These are phyloP conservation scores for Oscheius onirici DNA, from an alignment of 2,888 invertebrate genomes.

Conservation along the genomic window DNA sequence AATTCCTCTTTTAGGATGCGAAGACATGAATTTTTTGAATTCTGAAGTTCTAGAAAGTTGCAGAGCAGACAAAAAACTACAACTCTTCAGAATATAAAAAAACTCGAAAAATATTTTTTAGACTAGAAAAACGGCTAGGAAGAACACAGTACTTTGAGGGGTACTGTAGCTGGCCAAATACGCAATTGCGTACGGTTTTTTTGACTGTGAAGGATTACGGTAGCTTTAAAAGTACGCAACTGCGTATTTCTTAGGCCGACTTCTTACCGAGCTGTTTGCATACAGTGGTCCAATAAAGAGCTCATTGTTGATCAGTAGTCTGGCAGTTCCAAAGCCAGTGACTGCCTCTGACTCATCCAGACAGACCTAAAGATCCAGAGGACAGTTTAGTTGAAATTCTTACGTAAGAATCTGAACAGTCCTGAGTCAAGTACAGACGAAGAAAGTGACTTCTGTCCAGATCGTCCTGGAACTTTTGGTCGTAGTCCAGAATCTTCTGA, in stretches of 20 bases:
- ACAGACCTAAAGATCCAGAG: constrained; percentile 13
- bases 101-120: background rate
- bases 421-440: constrained; percentile 12
- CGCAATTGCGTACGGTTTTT: no score
- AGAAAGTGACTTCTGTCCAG: constrained; percentile 18
- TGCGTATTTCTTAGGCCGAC: no score
- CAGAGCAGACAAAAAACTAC: no score
- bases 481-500: constrained; percentile 14
- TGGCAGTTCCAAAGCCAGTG: constrained; percentile 22
- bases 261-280: constrained; percentile 8
- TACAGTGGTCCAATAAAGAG: constrained; percentile 31
- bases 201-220: background rate
- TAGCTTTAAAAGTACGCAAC: background rate
- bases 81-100: no score
- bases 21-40: no score
- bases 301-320: constrained; percentile 20
- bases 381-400: background rate
- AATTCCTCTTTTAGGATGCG: no score
- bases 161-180: no score
- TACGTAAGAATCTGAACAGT: constrained; percentile 26
- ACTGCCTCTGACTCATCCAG: background rate
- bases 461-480: constrained; percentile 13
- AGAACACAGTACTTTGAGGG: no score
- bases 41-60: no score
- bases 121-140: background rate